These are phyloP conservation scores for Aphodius granarius DNA, from an alignment of 2,888 invertebrate genomes.

Conservation along the genomic window DNA sequence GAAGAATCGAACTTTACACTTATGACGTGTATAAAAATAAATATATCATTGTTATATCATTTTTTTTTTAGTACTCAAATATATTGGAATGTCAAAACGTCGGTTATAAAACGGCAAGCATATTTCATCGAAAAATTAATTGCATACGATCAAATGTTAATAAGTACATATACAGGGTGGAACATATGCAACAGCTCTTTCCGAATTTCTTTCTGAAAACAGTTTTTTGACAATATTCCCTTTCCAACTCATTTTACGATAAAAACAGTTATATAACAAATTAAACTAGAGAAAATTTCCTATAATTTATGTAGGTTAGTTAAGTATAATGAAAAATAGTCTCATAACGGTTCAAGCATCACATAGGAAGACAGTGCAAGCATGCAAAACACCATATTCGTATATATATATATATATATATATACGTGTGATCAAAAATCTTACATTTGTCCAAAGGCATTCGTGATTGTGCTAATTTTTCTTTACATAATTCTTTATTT, in stretches of 20 bases:
- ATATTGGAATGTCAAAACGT: not conserved
- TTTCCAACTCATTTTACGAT: too few relatives aligned
- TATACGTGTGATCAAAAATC: not conserved
- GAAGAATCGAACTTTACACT: too few relatives aligned
- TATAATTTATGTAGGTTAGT: too few relatives aligned
- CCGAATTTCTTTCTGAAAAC: not conserved
- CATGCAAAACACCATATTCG: not conserved
- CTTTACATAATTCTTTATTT: not conserved
- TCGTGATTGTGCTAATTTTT: slow-evolving; percentile 14
- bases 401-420: too few relatives aligned
- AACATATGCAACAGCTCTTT: too few relatives aligned
- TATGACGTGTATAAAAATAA: not conserved
- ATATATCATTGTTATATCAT: not conserved
- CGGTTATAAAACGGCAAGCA: not conserved
- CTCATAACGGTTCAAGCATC: too few relatives aligned
- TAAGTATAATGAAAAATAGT: not conserved
- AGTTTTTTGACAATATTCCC: not conserved
- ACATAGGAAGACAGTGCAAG: not conserved
- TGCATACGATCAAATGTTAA: not conserved
- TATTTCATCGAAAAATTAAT: not conserved
- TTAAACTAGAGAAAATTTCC: too few relatives aligned
- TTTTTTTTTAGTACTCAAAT: not conserved
- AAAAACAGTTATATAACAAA: too few relatives aligned
- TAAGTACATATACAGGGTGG: too few relatives aligned
- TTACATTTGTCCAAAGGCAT: slow-evolving; percentile 12